A percentile compares a stretch with the other conserved stretches of the same genome.
phyloP scores from a whole-genome alignment of 2,113 vertebrate genomes.

The Hiodon alosoides region DNA sequence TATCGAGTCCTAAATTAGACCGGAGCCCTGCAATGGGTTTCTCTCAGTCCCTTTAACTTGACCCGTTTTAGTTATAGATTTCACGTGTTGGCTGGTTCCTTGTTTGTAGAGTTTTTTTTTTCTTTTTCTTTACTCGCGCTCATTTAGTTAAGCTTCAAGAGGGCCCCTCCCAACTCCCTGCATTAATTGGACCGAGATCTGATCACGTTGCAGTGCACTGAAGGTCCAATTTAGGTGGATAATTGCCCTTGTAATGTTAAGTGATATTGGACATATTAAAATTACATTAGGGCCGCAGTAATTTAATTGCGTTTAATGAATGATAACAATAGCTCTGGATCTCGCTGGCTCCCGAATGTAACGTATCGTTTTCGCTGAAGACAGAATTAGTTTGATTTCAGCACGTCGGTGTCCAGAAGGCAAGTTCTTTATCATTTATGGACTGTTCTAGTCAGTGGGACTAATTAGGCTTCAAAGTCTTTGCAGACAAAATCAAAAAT shows the following conservation, averaged over 20 bases:
- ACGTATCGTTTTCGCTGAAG: not conserved
- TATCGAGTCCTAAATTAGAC: not conserved
- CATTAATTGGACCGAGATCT: constrained; percentile 23
- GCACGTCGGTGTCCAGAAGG: not conserved
- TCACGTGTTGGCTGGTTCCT: not conserved
- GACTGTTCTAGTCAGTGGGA: constrained; percentile 7
- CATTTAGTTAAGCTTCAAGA: not conserved
- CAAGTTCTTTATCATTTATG: constrained; percentile 4
- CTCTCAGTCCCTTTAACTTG: not conserved
- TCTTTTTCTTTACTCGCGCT: not conserved
- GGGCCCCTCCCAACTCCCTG: constrained; percentile 1
- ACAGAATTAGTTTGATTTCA: constrained; percentile 18
- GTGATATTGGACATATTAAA: constrained; percentile 39
- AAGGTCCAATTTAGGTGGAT: constrained; percentile 37
- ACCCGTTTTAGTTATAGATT: too few species aligned
- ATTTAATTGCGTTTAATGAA: constrained; percentile 34
- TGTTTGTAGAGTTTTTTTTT: not conserved
- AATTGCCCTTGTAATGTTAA: constrained; percentile 37
- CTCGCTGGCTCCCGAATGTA: not conserved
- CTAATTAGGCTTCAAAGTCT: constrained; percentile 6
- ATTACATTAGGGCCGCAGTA: constrained; percentile 31
- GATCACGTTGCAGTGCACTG: constrained; percentile 24
- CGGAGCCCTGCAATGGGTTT: not conserved
- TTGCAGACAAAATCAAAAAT: not conserved
- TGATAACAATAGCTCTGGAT: constrained; percentile 24